Conservation (phyloP, 2,113 vertebrate species). For the Entomyzon cyanotis region DNA sequence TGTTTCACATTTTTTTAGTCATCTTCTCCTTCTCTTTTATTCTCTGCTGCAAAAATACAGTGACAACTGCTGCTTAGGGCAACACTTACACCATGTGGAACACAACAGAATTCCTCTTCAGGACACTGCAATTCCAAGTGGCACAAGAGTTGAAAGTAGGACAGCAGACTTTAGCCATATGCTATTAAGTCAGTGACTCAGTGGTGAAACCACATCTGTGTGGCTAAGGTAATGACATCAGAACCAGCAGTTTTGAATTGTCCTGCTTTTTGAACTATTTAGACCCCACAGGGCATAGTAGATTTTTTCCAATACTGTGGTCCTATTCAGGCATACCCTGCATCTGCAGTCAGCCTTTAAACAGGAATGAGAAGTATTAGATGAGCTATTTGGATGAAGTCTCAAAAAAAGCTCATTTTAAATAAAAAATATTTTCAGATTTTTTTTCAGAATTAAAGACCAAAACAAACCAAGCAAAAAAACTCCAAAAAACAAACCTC, state of each 20-base stretch:
- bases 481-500: background rate
- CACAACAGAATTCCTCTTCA: background rate
- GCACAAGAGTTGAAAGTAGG: background rate
- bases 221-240: background rate
- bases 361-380: background rate
- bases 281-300: background rate
- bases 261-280: background rate
- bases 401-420: background rate
- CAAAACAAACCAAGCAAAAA: background rate
- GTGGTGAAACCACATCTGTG: background rate
- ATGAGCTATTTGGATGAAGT: background rate
- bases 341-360: background rate
- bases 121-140: background rate
- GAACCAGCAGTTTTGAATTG: background rate
- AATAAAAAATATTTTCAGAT: background rate
- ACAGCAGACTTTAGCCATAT: background rate
- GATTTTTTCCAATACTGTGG: background rate
- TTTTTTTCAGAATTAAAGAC: background rate
- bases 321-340: background rate
- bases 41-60: background rate
- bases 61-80: background rate
- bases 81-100: background rate
- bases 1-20: background rate
- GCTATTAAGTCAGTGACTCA: background rate
- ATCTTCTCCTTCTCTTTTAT: background rate